Percentiles rank a stretch among this genome's conserved stretches.
These are phyloP conservation scores for Aphelinus atriplicis DNA, from an alignment of 1,140 invertebrate species.

Conservation along the genomic window DNA sequence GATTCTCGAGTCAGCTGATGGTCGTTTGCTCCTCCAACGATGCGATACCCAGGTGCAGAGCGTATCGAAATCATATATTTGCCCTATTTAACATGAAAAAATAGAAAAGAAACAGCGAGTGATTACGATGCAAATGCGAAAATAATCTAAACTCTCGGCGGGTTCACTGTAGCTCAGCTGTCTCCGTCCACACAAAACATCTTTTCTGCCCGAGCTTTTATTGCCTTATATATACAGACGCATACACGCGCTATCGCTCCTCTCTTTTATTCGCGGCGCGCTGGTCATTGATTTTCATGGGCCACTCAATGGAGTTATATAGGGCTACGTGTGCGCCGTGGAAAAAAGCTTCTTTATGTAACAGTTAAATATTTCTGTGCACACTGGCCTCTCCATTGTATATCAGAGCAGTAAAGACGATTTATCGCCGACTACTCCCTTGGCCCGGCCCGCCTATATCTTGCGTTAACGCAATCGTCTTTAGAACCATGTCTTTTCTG, in stretches of 20 bases:
- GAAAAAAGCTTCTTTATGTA: neutral
- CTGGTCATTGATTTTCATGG: slow-evolving; percentile 36
- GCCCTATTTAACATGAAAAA: too few species aligned
- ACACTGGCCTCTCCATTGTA: too few species aligned
- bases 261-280: neutral
- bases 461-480: slow-evolving; percentile 9
- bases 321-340: neutral
- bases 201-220: neutral
- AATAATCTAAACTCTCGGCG: slow-evolving; percentile 29
- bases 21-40: too few species aligned
- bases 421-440: slow-evolving; percentile 1
- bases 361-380: too few species aligned
- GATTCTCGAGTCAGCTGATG: too few species aligned
- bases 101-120: too few species aligned
- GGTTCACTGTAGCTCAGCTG: neutral
- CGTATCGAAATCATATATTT: too few species aligned
- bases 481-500: slow-evolving; percentile 1
- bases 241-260: neutral
- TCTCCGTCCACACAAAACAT: neutral
- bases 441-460: neutral
- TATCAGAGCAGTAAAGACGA: neutral
- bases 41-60: too few species aligned
- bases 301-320: slow-evolving; percentile 10
- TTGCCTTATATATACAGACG: slow-evolving; percentile 14
- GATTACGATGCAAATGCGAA: slow-evolving; percentile 9